These are phyloP conservation scores for Alauda arvensis DNA, from an alignment of 2,797 vertebrate genomes.

Conservation along the genomic window DNA sequence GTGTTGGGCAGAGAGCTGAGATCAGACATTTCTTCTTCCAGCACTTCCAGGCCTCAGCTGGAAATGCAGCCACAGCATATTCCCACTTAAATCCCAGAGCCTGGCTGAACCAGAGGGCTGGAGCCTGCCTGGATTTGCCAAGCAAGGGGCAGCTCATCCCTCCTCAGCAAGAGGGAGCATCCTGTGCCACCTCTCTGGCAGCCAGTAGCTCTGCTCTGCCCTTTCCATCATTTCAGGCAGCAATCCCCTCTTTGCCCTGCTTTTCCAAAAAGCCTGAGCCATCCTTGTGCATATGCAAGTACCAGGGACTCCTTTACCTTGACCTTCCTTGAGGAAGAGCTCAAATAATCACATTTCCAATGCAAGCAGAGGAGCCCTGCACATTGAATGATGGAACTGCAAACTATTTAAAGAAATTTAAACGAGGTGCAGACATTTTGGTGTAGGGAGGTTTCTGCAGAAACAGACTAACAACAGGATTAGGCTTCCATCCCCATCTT, in stretches of 20 bases:
- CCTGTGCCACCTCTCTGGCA: not conserved
- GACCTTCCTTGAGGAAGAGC: not conserved
- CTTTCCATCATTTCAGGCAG: not conserved
- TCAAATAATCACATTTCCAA: not conserved
- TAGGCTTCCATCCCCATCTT: not conserved
- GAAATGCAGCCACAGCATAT: not conserved
- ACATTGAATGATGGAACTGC: not conserved
- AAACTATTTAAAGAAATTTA: not conserved
- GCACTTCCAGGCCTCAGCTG: not conserved
- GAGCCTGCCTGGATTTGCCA: not conserved
- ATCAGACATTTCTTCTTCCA: not conserved
- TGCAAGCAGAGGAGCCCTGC: not conserved
- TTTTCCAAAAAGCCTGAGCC: not conserved
- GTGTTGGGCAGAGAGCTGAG: not conserved
- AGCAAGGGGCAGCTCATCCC: not conserved
- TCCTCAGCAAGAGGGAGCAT: not conserved
- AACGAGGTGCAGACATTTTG: not conserved
- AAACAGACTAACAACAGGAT: not conserved
- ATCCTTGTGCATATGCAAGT: fast-evolving
- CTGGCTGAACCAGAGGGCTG: not conserved
- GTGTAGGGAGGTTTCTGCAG: not conserved
- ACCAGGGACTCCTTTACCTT: not conserved
- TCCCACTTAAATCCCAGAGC: not conserved
- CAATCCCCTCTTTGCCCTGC: not conserved
- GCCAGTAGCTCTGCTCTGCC: not conserved